Evolutionary conservation across 2,888 invertebrate genomes (phyloP).

Genomic region (Rhingia campestris): DNA sequence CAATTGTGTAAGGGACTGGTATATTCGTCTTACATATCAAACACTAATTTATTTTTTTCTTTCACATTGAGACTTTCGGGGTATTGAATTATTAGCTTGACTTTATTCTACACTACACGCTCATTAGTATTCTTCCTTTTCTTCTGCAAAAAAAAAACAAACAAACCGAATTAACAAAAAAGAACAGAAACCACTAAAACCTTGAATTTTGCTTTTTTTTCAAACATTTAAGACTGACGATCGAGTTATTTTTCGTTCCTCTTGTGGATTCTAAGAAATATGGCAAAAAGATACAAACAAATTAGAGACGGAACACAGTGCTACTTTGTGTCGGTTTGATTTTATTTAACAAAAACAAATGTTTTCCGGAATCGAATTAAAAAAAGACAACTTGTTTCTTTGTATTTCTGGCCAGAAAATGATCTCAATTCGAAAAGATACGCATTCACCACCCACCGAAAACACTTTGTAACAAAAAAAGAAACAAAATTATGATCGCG

Average conservation of each 20-base stretch:
- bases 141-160: conserved; percentile 42
- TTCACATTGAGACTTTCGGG: conserved; percentile 56
- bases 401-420: conserved; percentile 28
- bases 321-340: no score
- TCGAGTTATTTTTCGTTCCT: conserved; percentile 53
- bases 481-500: conserved; percentile 25
- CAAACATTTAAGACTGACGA: conserved; percentile 57
- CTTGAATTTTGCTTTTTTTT: conserved; percentile 22
- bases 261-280: conserved; percentile 48
- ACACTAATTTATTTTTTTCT: conserved; percentile 10
- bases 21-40: conserved; percentile 30
- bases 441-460: conserved; percentile 3
- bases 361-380: conserved; percentile 33
- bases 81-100: conserved; percentile 54
- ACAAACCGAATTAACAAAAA: not conserved
- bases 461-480: conserved; percentile 5
- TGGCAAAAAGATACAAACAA: conserved; percentile 56
- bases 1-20: not conserved
- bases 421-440: conserved; percentile 12
- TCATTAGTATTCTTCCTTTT: conserved; percentile 61
- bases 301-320: conserved; percentile 32
- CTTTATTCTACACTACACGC: conserved; percentile 35
- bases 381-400: conserved; percentile 51
- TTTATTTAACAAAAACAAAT: conserved; percentile 36
- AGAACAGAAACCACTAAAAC: conserved; percentile 11